Evolutionary conservation across 2,888 invertebrate genomes (phyloP).

Genomic region (Charanyca ferruginea): DNA sequence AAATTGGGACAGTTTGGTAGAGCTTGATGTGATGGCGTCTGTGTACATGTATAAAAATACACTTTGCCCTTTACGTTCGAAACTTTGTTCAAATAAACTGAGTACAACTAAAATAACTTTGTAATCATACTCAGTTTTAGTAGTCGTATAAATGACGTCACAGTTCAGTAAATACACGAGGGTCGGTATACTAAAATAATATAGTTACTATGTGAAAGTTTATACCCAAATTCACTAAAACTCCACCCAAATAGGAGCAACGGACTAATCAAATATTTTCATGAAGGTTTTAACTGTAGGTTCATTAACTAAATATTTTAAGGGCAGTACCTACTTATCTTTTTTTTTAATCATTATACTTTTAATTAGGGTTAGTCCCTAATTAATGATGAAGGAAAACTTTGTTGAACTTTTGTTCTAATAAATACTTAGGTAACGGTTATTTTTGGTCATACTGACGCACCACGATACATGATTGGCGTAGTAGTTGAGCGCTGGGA

Average conservation of each 20-base stretch:
- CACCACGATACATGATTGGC: too few species aligned
- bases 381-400: too few species aligned
- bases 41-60: background rate
- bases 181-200: background rate
- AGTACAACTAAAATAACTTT: constrained; percentile 11
- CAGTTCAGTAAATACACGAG: constrained; percentile 4
- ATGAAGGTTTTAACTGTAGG: background rate
- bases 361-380: too few species aligned
- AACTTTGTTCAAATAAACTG: constrained; percentile 6
- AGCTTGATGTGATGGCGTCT: too few species aligned
- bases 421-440: too few species aligned
- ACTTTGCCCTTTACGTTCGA: background rate
- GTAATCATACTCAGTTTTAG: constrained; percentile 9
- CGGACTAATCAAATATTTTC: background rate
- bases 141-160: constrained; percentile 8
- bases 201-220: background rate
- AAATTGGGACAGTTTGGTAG: too few species aligned
- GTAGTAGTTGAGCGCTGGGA: too few species aligned
- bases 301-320: background rate
- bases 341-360: too few species aligned
- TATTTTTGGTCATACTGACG: too few species aligned
- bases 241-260: constrained; percentile 13
- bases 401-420: too few species aligned
- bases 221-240: background rate
- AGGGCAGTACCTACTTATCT: background rate